Evolutionary conservation across 2,888 invertebrate genomes (phyloP), one percentile per base, ranked within the genome.

Genomic region (Leptinotarsa tumamoca): DNA sequence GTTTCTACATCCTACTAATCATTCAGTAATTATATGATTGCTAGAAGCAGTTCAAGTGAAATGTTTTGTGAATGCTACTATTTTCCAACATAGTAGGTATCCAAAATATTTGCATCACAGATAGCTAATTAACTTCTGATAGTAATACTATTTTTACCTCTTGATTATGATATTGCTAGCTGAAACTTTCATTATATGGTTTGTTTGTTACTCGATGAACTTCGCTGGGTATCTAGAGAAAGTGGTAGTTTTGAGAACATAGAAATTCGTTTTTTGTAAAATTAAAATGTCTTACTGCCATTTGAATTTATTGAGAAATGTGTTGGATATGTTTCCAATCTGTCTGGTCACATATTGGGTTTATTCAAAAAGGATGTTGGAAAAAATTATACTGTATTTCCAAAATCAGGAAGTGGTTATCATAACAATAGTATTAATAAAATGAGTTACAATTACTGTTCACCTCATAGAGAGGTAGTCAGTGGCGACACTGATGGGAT

Each of bases 1-100:
- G 80, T 81, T 77, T 61, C 74, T 78, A 50, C 70, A 71, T 52
- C 68, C 73, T 76, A 78, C 77, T 61, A 54, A 54, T 56, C 21
- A 51, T 68, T 68, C 4, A 52, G 15, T 68, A 27, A 52, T 68
- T 68, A 21, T 43, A 43, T 52, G 27, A 50, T 4, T 68, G n/a
- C 58, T 51, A 51, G 10, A 4, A 68, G 1, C 18, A 21, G 23
- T 68, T 68, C 27, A 68, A 14, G 21, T n/a, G 23, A 27, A 51
- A 68, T 27, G 52, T 23, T 68, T 18, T 52, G 23, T 27, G 63
- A 33, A 17, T 33, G 17, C 15, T 27, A 63, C 15, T 63, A n/a
- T 15, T 63, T 17, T 43, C 10, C 63, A n/a, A 2, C n/a, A 43
- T 15, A 15, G 27, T 63, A 21, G n/a, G 21, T 21, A 17, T 63